Percentiles rank a stretch among this genome's conserved stretches.
Conservation (phyloP, 2,888 invertebrate genomes). For the Limnephilus rhombicus region DNA sequence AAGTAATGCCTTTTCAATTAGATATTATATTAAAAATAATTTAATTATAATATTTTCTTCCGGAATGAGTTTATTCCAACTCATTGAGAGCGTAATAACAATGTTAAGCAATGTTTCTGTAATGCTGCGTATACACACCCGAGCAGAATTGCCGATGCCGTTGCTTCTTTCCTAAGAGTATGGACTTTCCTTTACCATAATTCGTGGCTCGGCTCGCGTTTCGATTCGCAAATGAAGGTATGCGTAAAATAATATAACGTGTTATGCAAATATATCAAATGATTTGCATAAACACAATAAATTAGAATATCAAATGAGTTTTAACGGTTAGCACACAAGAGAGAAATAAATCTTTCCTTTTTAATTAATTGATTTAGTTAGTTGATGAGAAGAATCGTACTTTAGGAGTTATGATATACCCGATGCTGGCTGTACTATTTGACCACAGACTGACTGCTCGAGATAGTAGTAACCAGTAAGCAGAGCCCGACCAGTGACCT, state of each 20-base stretch:
- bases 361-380: no score
- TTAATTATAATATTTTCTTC: background rate
- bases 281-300: background rate
- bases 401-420: no score
- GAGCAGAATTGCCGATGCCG: no score
- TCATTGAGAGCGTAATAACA: background rate
- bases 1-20: background rate
- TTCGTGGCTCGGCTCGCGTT: no score
- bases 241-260: background rate
- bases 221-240: no score
- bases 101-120: background rate
- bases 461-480: background rate
- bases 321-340: no score
- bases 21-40: background rate
- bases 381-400: no score
- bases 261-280: background rate
- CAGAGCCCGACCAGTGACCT: background rate
- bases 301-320: background rate
- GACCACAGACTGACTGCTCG: no score
- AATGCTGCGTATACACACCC: background rate
- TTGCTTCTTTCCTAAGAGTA: no score
- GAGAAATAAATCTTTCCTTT: no score
- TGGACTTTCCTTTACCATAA: no score
- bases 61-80: background rate
- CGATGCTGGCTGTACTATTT: background rate